Conservation (phyloP, 2,113 vertebrate genomes). For the Delphinapterus leucas region DNA sequence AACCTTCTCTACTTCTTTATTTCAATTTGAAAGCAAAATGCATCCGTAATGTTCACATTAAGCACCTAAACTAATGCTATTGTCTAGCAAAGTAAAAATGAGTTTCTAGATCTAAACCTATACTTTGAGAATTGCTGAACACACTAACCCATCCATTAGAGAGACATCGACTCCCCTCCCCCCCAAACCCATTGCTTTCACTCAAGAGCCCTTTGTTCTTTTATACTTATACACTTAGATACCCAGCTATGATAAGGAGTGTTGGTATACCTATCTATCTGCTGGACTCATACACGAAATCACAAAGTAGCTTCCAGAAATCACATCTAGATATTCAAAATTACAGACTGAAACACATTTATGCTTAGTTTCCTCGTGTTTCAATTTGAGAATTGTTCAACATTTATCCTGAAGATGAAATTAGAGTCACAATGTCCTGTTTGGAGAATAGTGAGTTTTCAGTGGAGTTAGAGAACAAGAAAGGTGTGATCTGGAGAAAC, state of each 20-base stretch:
- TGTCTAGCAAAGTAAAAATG: slow-evolving; percentile 63
- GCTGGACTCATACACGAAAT: slow-evolving; percentile 16
- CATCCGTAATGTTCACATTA: slow-evolving; percentile 39
- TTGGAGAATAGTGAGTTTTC: slow-evolving; percentile 15
- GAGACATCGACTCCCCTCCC: neutral
- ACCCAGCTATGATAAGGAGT: neutral
- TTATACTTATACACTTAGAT: neutral
- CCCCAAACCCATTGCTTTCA: neutral
- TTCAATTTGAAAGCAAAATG: slow-evolving; percentile 64
- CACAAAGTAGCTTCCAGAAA: slow-evolving; percentile 14
- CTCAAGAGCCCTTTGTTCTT: slow-evolving; percentile 1
- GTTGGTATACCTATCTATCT: neutral
- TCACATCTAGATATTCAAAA: neutral
- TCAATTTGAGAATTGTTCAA: slow-evolving; percentile 35
- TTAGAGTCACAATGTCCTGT: neutral
- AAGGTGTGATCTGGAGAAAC: neutral
- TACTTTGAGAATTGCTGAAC: slow-evolving; percentile 39
- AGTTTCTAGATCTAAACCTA: slow-evolving; percentile 49
- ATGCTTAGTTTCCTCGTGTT: neutral
- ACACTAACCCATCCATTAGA: neutral
- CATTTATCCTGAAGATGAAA: neutral
- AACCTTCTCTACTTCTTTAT: slow-evolving; percentile 40
- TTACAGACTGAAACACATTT: neutral
- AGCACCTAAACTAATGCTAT: slow-evolving; percentile 50
- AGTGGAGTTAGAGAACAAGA: neutral